These are phyloP conservation scores for Arctocebus calabarensis DNA, from an alignment of 2,797 vertebrate species.

Conservation along the genomic window DNA sequence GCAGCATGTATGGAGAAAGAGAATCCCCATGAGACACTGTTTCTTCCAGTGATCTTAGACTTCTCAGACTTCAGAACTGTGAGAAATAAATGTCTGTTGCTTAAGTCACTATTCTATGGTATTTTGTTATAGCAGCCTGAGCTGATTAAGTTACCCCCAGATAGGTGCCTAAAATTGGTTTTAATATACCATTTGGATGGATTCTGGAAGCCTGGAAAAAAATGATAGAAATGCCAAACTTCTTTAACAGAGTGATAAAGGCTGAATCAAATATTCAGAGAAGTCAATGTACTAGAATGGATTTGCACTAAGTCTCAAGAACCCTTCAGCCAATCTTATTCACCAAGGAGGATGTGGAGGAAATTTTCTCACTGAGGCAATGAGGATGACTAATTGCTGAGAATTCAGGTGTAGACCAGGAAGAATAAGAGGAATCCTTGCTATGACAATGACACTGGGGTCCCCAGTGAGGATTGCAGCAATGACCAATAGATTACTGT, in stretches of 20 bases:
- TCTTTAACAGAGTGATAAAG: background rate
- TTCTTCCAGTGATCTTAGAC: background rate
- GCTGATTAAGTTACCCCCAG: background rate
- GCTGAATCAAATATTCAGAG: background rate
- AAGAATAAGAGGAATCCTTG: background rate
- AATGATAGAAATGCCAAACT: background rate
- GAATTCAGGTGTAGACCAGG: background rate
- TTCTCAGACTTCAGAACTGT: background rate
- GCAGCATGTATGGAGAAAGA: background rate
- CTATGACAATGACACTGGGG: background rate
- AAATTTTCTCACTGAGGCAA: background rate
- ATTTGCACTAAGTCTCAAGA: background rate
- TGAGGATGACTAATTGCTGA: background rate
- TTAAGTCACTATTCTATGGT: background rate
- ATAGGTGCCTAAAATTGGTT: background rate
- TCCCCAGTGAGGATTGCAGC: background rate
- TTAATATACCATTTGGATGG: background rate
- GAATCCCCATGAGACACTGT: background rate
- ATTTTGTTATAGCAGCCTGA: background rate
- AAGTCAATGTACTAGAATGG: background rate
- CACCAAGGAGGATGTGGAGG: background rate
- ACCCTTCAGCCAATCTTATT: background rate
- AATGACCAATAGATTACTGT: background rate
- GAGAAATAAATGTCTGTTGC: background rate
- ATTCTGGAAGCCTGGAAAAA: background rate